Base-by-base conservation (phyloP, 2,797 vertebrate species). In the Melanotaenia maccullochi region DNA sequence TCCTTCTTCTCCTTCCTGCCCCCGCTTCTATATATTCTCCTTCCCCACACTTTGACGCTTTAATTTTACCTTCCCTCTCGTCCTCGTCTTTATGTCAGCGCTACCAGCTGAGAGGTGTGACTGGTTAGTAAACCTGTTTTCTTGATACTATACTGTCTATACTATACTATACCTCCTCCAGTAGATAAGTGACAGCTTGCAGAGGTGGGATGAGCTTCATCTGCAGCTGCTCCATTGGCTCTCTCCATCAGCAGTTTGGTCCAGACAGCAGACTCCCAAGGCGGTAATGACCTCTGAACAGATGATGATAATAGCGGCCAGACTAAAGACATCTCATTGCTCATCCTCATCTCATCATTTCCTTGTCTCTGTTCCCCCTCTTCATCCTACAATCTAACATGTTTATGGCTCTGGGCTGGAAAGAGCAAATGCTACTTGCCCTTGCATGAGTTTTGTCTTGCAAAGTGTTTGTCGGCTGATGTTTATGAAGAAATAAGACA, bases 221-320 rank as follows among this genome's bases (percentile, higher is more conserved):
- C 81, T 61, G 89, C 94, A 93, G 94, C 93, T 95, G 94, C 90
- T 86, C 73, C 70, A 38, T 66, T 40, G 76, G 70, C 88, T 86
- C 82, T 90, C 87, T 93, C 85, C 65, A 78, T 90, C 91, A 89
- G 83, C 16, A 20, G 75, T 81, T 86, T 69, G 83, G 80, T 82
- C 76, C 84, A 87, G 84, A 89, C 82, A 82, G 76, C 83, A 81
- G 78, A 91, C 93, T 94, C 95, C 58, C 32, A 91, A 85, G 92
- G 89, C 88, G 71, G 87, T 91, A 93, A 91, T 90, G 88, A 92
- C 87, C 89, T 84, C 84, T 78, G 89, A 91, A 93, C 91, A 93
- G 94, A 96, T 93, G 93, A 94, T 79, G 87, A 93, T 90, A 75
- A 87, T 82, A 79, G 82, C 84, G 86, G 89, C 84, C 83, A 93